phyloP scores from a whole-genome alignment of 2,113 vertebrate species.

The Ophthalmolycus amberensis region DNA sequence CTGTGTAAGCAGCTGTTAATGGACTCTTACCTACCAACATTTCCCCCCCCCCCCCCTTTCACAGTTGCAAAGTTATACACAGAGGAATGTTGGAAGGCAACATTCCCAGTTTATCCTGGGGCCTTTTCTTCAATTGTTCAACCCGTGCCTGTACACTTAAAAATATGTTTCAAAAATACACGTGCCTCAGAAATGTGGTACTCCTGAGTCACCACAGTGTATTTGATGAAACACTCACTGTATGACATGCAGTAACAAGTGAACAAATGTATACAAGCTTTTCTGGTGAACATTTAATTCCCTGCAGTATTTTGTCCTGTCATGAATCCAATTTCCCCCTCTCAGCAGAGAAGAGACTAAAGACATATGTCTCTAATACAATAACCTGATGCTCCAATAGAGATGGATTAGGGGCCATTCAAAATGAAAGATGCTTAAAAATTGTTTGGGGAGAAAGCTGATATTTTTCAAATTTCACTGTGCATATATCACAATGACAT shows the following conservation, averaged over 20 bases:
- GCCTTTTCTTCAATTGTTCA: conserved; percentile 27
- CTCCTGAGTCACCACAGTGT: conserved; percentile 24
- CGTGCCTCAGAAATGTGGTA: conserved; percentile 40
- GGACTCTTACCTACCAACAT: not conserved
- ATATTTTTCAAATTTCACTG: conserved; percentile 78
- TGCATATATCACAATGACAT: conserved; percentile 77
- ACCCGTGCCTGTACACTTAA: conserved; percentile 21
- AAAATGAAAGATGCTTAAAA: conserved; percentile 77
- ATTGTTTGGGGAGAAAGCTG: conserved; percentile 63
- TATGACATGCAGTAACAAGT: conserved; percentile 64
- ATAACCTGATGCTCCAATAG: conserved; percentile 79
- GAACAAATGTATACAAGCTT: conserved; percentile 72
- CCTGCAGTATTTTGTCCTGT: conserved; percentile 60
- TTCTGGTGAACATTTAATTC: conserved; percentile 66
- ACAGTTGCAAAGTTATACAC: not conserved
- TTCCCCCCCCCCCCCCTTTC: not conserved
- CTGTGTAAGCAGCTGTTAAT: conserved; percentile 3
- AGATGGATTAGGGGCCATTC: conserved; percentile 75
- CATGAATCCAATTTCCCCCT: conserved; percentile 74
- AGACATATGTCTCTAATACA: conserved; percentile 83
- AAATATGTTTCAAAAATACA: conserved; percentile 32
- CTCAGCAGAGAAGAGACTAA: conserved; percentile 76
- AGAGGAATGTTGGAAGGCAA: conserved; percentile 3
- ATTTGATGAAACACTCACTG: conserved; percentile 39
- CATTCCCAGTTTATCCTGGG: conserved; percentile 2